Evolutionary conservation across 1,140 invertebrate genomes (phyloP).

Genomic region (Habropoda laboriosa): DNA sequence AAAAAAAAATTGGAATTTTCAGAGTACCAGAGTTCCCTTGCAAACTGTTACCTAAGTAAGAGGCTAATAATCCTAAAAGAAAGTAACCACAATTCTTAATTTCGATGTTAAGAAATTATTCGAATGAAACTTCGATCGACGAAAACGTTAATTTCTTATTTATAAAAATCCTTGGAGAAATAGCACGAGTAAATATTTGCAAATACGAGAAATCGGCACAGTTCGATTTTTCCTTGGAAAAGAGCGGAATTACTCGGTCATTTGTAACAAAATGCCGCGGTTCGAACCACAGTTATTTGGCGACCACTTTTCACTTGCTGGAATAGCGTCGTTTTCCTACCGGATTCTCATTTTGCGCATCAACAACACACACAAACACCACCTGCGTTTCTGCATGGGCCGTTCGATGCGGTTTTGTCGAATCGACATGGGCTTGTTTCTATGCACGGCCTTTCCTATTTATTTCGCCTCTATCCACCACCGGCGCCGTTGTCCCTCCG

Average conservation of each 20-base stretch:
- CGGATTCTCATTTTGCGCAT: slow-evolving; percentile 42
- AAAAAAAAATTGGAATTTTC: too few species aligned
- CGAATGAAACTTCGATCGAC: too few species aligned
- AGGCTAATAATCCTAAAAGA: too few species aligned
- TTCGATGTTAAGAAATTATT: too few species aligned
- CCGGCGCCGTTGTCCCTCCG: slow-evolving; percentile 10
- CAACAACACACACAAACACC: slow-evolving; percentile 17
- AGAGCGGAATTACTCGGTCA: slow-evolving; percentile 21
- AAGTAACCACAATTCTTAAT: too few species aligned
- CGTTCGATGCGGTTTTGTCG: slow-evolving; percentile 14
- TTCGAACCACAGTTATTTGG: slow-evolving; percentile 7
- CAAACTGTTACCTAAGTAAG: too few species aligned
- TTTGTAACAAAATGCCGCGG: not conserved
- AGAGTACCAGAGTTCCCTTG: too few species aligned
- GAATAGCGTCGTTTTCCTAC: slow-evolving; percentile 25
- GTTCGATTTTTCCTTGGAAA: not conserved
- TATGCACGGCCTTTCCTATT: slow-evolving; percentile 25
- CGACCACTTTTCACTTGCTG: slow-evolving; percentile 18
- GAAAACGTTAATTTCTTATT: too few species aligned
- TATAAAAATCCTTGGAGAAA: not conserved
- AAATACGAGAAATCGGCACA: not conserved
- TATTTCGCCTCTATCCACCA: slow-evolving; percentile 29
- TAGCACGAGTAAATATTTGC: not conserved
- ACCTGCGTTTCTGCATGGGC: not conserved
- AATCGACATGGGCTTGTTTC: slow-evolving; percentile 26